Evolutionary conservation across 2,113 vertebrate species (phyloP), one percentile per base, ranked within the genome.

Genomic region (Scartelaos histophorus): DNA sequence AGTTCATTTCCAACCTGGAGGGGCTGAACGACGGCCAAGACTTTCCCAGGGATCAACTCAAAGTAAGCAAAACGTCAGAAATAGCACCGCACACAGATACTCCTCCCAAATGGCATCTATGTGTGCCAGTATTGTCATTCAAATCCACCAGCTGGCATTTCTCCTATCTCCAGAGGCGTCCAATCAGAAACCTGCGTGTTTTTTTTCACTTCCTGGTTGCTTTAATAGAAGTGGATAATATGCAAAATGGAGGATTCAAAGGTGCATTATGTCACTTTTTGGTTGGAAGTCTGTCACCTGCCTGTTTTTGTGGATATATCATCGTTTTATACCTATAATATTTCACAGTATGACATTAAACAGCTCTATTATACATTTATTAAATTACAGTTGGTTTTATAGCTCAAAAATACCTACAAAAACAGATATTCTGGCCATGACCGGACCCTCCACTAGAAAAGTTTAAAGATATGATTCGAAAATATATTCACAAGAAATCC

Each of bases 1-100:
- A 99, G 87, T 99, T 99, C 88, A 93, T 98, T 66, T 90, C 92
- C 61, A 98, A 98, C 90, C 91, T 99, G 89, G 97, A 98, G 75
- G 97, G 97, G 86, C 94, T 98, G 85, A 98, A 97, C 2, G 91
- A 94, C 34, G 95, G 98, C 19, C 94, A 94, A 66, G 96, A 98
- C 84, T 99, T 97, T 81, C 94, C 96, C 71, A 95, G 92, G 88
- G 97, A 98, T 45, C 93, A 96, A 82, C 96, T 99, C 67, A 99
- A 99, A 95, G 98, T 98, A 93, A 94, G 90, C 76, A 56, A 34
- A 24, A 21, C 67, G 24, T 71, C n/a, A 24, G 21, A 76, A 82
- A 78, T 74, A 78, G 67, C 74, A 60, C 66, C 70, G 46, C 69
- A 47, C 69, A 47, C 78, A 74, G 57, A 79, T 69, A 78, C 68